Conservation (phyloP, 2,888 invertebrate species). For the Nemapogon koenigi region DNA sequence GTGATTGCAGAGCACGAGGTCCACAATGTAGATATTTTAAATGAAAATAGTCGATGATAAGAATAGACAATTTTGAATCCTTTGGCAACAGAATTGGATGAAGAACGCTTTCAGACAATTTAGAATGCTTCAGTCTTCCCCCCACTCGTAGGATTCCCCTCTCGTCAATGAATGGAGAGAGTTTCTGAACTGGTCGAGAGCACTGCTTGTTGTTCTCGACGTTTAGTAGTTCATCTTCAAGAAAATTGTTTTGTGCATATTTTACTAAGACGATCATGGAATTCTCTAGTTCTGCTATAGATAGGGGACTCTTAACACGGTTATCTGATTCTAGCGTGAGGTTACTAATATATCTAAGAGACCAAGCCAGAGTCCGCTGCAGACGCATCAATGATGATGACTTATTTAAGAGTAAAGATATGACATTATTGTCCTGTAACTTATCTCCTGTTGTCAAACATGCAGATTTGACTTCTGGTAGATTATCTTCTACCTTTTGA, state of each 20-base stretch:
- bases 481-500: not conserved
- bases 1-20: constrained; percentile 7
- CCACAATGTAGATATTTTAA: constrained; percentile 8
- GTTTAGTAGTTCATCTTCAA: not conserved
- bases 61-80: not conserved
- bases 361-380: not conserved
- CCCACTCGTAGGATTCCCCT: constrained; percentile 3
- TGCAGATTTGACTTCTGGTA: not conserved
- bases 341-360: constrained; percentile 1
- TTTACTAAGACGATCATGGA: not conserved
- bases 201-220: not conserved
- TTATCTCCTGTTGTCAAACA: too few species aligned
- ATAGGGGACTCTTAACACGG: not conserved
- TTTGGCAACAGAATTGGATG: constrained; percentile 8
- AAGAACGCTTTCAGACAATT: not conserved
- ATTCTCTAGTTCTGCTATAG: constrained; percentile 1
- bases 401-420: too few species aligned
- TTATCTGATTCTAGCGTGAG: not conserved
- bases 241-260: not conserved
- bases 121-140: constrained; percentile 3
- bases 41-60: constrained; percentile 9
- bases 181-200: not conserved
- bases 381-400: too few species aligned
- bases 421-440: too few species aligned
- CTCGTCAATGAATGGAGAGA: constrained; percentile 3